Evolutionary conservation across 2,113 vertebrate species (phyloP), one percentile per base, ranked within the genome.

Genomic region (Aepyceros melampus): DNA sequence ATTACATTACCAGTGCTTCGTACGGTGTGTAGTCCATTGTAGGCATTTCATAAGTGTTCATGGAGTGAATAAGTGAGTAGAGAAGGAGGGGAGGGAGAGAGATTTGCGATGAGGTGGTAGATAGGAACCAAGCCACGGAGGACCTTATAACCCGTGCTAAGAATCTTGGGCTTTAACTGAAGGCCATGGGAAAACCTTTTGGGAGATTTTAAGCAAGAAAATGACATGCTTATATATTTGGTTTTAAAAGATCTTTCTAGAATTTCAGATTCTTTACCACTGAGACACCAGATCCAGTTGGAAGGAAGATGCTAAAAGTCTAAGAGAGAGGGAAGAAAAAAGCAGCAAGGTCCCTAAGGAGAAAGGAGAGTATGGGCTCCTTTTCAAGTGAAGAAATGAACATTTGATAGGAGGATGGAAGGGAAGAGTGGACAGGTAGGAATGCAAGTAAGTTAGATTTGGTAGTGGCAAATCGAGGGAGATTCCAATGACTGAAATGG

Each of bases 201-300:
- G 58, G 83, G 45, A 87, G 86, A 90, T 58, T 87, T 92, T 81
- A 84, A 87, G 89, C 14, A 74, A 91, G 58, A 51, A 91, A 82
- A 33, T 91, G 36, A 53, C 43, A 78, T 25, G 27, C 55, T 71
- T 19, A 7, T 60, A 16, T 76, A 40, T 94, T 89, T 71, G 23
- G 27, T 92, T 97, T 97, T 71, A 86, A 79, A 94, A 95, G 51
- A 2, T 93, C 8, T 94, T 87, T 83, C 53, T 94, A 33, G 67
- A 71, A 71, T 71, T 71, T 40, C 71, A 43, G 71, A 43, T 76
- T 43, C 21, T 76, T 76, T 76, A 76, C 71, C 71, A 43, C 36
- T 74, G 36, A 74, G 21, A 36, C 71, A 74, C 36, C 23, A 76
- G 36, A 91, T 91, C 33, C 87, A 87, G 5, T 51, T 88, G 49